phyloP scores from a whole-genome alignment of 2,888 invertebrate genomes.

The Carpatolechia fugitivella region DNA sequence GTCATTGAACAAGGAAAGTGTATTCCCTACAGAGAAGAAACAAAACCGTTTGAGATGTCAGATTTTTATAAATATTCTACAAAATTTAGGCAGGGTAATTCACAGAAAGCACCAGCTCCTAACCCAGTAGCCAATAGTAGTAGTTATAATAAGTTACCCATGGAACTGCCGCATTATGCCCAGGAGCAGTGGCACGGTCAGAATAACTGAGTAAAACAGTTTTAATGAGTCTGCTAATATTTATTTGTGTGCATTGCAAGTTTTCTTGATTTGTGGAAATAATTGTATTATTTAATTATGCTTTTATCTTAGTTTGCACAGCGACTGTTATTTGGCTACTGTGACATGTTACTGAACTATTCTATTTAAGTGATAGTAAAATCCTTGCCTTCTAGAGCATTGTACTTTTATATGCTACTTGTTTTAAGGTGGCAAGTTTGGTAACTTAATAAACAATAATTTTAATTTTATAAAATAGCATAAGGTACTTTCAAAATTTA shows the following conservation, averaged over 20 bases:
- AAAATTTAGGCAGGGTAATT: constrained; percentile 86
- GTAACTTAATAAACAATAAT: too few species aligned
- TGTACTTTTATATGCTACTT: too few species aligned
- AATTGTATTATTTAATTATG: background rate
- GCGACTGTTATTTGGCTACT: background rate
- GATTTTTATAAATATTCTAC: constrained; percentile 99
- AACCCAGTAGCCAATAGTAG: constrained; percentile 35
- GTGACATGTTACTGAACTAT: too few species aligned
- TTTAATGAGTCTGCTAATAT: background rate
- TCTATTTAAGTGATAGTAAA: too few species aligned
- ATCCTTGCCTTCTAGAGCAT: too few species aligned
- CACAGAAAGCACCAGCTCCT: constrained; percentile 45
- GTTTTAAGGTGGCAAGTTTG: too few species aligned
- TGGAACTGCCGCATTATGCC: constrained; percentile 64
- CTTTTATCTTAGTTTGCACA: background rate
- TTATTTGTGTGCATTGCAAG: background rate
- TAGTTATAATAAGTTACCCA: constrained; percentile 62
- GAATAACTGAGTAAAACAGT: constrained; percentile 34
- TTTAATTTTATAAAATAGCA: too few species aligned
- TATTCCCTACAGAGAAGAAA: constrained; percentile 94
- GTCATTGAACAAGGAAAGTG: constrained; percentile 93
- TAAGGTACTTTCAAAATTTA: too few species aligned
- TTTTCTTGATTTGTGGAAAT: too few species aligned
- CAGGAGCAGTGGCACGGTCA: constrained; percentile 69
- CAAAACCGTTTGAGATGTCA: constrained; percentile 98